Evolutionary conservation across 2,888 invertebrate genomes (phyloP).

Genomic region (Halocaridina rubra): DNA sequence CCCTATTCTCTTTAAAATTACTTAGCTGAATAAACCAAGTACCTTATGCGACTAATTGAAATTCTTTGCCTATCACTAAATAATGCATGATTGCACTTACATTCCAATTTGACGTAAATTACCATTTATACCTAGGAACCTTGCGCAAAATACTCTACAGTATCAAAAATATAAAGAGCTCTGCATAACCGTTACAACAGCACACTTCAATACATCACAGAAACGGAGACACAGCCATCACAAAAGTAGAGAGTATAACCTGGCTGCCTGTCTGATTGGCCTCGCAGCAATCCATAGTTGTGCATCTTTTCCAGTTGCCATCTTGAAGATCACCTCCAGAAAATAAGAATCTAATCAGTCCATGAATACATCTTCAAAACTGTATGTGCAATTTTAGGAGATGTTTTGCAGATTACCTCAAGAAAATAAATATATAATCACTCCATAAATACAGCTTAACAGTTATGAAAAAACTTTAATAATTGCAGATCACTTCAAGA

Average conservation of each 20-base stretch:
- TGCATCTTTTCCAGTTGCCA: conserved; percentile 1
- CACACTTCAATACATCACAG: conserved; percentile 64
- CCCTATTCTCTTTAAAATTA: too few relatives aligned
- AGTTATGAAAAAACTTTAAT: too few relatives aligned
- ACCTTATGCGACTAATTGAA: neutral
- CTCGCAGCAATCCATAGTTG: conserved; percentile 36
- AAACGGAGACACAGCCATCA: conserved; percentile 64
- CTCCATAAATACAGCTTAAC: too few relatives aligned
- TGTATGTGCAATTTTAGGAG: too few relatives aligned
- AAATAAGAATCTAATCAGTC: too few relatives aligned
- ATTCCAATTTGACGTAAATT: conserved; percentile 43
- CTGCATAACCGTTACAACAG: conserved; percentile 64
- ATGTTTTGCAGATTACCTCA: too few relatives aligned
- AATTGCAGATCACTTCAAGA: too few relatives aligned
- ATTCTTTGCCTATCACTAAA: neutral
- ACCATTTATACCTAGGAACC: conserved; percentile 64
- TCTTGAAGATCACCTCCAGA: too few relatives aligned
- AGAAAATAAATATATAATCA: too few relatives aligned
- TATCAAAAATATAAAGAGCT: conserved; percentile 64
- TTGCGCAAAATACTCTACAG: conserved; percentile 64
- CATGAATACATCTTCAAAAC: too few relatives aligned
- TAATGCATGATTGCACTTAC: conserved; percentile 40
- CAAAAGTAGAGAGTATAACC: conserved; percentile 62
- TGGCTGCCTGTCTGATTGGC: conserved; percentile 36
- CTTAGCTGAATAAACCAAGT: too few relatives aligned